Conservation (phyloP, 1,140 invertebrate species). For the Drosophila pandora region DNA sequence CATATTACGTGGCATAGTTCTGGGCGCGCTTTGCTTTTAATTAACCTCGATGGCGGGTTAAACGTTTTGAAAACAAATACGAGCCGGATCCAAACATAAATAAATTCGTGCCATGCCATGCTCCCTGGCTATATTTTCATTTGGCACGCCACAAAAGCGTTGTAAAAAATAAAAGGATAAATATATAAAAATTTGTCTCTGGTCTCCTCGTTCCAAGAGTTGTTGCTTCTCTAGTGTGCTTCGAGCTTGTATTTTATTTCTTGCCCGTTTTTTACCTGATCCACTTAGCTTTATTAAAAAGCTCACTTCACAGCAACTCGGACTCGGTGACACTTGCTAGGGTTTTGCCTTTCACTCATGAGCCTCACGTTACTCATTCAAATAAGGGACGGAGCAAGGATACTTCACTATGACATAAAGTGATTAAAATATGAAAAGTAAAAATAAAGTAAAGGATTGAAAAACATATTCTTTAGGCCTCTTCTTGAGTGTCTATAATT, state of each 20-base stretch:
- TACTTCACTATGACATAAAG: background rate
- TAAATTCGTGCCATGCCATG: slow-evolving; percentile 5
- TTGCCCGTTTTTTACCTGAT: slow-evolving; percentile 29
- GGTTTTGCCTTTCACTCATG: slow-evolving; percentile 15
- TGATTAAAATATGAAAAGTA: no score
- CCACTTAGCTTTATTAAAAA: slow-evolving; percentile 73
- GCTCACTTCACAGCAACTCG: slow-evolving; percentile 22
- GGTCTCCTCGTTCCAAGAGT: background rate
- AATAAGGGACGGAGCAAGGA: slow-evolving; percentile 4
- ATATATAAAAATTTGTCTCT: slow-evolving; percentile 32
- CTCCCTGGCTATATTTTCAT: slow-evolving; percentile 45
- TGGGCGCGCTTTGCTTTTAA: slow-evolving; percentile 59
- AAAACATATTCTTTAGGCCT: background rate
- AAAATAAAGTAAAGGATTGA: background rate
- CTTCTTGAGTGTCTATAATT: no score
- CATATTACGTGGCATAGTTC: slow-evolving; percentile 56
- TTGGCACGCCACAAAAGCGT: slow-evolving; percentile 57
- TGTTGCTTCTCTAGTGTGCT: slow-evolving; percentile 14
- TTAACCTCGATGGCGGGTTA: slow-evolving; percentile 64
- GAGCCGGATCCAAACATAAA: slow-evolving; percentile 12
- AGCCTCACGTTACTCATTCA: slow-evolving; percentile 12
- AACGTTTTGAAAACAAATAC: slow-evolving; percentile 48
- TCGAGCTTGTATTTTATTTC: slow-evolving; percentile 7
- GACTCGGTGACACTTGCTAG: slow-evolving; percentile 11
- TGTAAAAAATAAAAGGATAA: slow-evolving; percentile 27